These are phyloP conservation scores for Sturnus vulgaris DNA, from an alignment of 2,113 vertebrate genomes.

Conservation along the genomic window DNA sequence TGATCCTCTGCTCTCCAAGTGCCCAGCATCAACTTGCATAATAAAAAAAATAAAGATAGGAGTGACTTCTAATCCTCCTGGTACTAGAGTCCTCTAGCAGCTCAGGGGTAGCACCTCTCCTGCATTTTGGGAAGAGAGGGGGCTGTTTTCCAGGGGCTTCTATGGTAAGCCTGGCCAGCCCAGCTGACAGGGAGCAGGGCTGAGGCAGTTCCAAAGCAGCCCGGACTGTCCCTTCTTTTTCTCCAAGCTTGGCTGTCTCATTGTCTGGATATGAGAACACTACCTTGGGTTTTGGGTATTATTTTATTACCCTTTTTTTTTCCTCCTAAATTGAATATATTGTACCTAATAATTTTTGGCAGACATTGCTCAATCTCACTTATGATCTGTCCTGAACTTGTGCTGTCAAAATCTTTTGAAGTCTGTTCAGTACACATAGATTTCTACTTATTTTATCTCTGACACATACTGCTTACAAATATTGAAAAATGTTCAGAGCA, in stretches of 20 bases:
- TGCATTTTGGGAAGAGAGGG: neutral
- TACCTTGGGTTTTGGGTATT: neutral
- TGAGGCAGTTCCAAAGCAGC: neutral
- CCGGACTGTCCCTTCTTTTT: neutral
- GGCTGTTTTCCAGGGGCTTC: neutral
- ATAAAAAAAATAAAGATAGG: neutral
- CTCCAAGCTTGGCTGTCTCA: neutral
- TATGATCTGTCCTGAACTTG: neutral
- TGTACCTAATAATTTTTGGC: neutral
- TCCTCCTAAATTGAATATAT: neutral
- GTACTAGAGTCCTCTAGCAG: neutral
- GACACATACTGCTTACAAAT: neutral
- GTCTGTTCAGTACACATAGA: neutral
- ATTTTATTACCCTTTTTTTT: neutral
- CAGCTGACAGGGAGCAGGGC: neutral
- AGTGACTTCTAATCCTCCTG: neutral
- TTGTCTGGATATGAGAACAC: neutral
- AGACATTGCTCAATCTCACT: neutral
- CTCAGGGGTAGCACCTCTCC: neutral
- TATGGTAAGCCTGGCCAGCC: neutral
- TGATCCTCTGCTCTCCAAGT: neutral
- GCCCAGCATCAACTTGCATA: neutral
- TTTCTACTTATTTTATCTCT: neutral
- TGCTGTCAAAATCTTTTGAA: neutral
- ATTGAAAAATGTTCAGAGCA: neutral